Evolutionary conservation across 2,797 vertebrate genomes (phyloP).

Genomic region (Alca torda): DNA sequence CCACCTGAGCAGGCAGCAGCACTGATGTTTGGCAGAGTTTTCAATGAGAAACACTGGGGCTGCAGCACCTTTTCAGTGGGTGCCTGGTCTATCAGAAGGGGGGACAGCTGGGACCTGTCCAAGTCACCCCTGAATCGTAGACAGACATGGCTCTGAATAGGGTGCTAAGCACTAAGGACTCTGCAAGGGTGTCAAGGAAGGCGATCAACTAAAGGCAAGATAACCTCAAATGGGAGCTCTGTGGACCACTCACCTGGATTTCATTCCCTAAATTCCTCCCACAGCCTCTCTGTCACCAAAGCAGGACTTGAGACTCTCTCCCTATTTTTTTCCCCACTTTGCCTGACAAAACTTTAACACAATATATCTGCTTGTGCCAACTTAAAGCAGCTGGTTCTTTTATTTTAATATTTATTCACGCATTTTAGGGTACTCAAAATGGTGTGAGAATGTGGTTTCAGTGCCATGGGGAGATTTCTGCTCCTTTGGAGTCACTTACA

Average conservation of each 20-base stretch:
- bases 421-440: background rate
- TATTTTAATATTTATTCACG: background rate
- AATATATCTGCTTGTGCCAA: background rate
- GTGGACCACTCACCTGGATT: background rate
- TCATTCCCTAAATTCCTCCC: background rate
- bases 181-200: background rate
- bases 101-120: background rate
- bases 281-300: background rate
- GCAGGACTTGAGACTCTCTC: background rate
- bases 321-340: background rate
- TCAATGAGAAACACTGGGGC: rapidly evolving
- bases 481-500: background rate
- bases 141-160: background rate
- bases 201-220: background rate
- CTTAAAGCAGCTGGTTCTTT: background rate
- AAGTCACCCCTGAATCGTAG: background rate
- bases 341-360: background rate
- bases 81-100: background rate
- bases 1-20: background rate
- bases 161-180: background rate
- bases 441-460: background rate
- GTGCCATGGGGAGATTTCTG: background rate
- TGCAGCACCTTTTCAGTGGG: background rate
- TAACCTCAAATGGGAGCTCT: background rate
- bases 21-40: rapidly evolving